Conservation (phyloP, 2,113 vertebrate species). For the Turdus rufiventris region DNA sequence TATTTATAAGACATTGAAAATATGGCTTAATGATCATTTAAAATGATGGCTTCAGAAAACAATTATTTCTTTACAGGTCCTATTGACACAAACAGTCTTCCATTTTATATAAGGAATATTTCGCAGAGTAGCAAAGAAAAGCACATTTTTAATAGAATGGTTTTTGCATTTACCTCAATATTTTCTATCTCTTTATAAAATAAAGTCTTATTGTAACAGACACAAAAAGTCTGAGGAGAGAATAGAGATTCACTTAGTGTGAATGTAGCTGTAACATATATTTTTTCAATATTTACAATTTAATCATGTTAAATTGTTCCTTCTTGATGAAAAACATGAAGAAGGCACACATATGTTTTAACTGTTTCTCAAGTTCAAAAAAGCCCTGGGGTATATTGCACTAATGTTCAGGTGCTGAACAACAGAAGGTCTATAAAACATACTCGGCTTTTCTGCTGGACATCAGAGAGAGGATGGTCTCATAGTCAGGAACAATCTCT, state of each 20-base stretch:
- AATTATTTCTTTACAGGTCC: neutral
- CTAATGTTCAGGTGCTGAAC: neutral
- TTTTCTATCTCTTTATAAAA: neutral
- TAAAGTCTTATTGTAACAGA: neutral
- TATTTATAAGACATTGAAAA: constrained; percentile 15
- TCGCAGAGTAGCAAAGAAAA: neutral
- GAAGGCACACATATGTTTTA: neutral
- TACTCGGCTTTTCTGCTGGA: neutral
- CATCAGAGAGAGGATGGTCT: neutral
- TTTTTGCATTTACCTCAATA: neutral
- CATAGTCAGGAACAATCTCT: neutral
- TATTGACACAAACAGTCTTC: neutral
- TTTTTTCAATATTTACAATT: neutral
- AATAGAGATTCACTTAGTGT: neutral
- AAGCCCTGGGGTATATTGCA: rapidly evolving
- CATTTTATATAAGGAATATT: neutral
- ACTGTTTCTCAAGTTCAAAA: neutral
- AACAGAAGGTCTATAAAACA: neutral
- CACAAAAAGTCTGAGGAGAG: neutral
- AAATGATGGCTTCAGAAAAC: neutral
- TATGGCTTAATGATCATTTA: neutral
- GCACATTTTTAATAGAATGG: neutral
- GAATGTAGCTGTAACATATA: neutral
- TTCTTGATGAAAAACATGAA: neutral
- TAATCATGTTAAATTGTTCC: neutral